These are phyloP conservation scores for Microctenopoma stevenorrisi DNA, from an alignment of 2,797 vertebrate genomes.

Conservation along the genomic window DNA sequence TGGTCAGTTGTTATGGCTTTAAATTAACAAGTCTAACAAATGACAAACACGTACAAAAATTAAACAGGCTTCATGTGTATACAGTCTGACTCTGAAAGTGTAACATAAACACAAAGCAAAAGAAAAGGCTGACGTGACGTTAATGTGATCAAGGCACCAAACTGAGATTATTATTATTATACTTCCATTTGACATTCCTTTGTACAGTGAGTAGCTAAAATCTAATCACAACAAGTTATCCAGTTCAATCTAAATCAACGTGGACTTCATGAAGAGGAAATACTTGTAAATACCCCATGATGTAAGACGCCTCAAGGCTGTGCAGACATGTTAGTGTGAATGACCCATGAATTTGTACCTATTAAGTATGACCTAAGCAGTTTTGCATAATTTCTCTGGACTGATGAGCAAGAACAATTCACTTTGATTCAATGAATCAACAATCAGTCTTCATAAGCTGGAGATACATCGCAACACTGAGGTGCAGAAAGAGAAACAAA, in stretches of 20 bases:
- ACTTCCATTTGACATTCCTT: slow-evolving; percentile 32
- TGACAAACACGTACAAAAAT: slow-evolving; percentile 22
- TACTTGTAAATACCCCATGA: background rate
- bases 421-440: slow-evolving; percentile 16
- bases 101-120: slow-evolving; percentile 32
- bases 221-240: background rate
- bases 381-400: background rate
- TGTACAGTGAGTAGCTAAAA: slow-evolving; percentile 23
- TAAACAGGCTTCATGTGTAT: background rate
- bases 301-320: background rate
- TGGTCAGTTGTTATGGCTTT: slow-evolving; percentile 60
- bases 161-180: slow-evolving; percentile 14
- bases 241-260: background rate
- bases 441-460: background rate
- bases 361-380: background rate
- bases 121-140: slow-evolving; percentile 24
- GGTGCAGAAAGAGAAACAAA: slow-evolving; percentile 7
- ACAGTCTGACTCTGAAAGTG: slow-evolving; percentile 9
- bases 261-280: background rate
- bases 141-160: slow-evolving; percentile 63
- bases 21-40: slow-evolving; percentile 49
- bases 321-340: background rate
- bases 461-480: slow-evolving; percentile 20
- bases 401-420: slow-evolving; percentile 15
- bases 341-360: background rate